A percentile compares a stretch with the other conserved stretches of the same genome.
These are phyloP conservation scores for Eutolmus rufibarbis DNA, from an alignment of 2,888 invertebrate species.

Conservation along the genomic window DNA sequence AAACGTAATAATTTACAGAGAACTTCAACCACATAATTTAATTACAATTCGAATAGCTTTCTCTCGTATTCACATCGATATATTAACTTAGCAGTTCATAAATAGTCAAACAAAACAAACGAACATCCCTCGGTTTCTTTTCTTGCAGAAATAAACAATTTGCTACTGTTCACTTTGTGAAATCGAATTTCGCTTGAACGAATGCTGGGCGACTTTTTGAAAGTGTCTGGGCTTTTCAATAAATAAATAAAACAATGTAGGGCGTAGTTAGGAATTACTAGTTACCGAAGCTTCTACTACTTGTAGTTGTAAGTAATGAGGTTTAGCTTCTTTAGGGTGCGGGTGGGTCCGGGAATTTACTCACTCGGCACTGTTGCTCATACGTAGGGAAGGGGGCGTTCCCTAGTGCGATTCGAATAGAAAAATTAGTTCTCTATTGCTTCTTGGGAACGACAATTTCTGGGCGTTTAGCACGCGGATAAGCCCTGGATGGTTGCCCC, in stretches of 20 bases:
- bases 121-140: neutral
- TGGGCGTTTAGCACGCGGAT: neutral
- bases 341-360: neutral
- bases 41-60: constrained; percentile 26
- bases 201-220: constrained; percentile 20
- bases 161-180: constrained; percentile 30
- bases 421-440: neutral
- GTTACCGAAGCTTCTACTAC: neutral
- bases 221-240: constrained; percentile 9
- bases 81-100: constrained; percentile 25
- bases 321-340: constrained; percentile 12
- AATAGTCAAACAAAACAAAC: constrained; percentile 31
- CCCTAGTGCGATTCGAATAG: neutral
- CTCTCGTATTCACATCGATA: constrained; percentile 33
- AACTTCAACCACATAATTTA: constrained; percentile 46
- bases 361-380: neutral
- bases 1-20: constrained; percentile 45
- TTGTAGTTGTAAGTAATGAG: neutral
- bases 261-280: neutral
- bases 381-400: neutral
- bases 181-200: neutral
- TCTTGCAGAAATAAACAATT: neutral
- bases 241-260: constrained; percentile 23
- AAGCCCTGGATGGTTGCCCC: neutral
- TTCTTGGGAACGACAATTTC: neutral